These are phyloP conservation scores for Fopius arisanus DNA, from an alignment of 1,140 invertebrate genomes.

Conservation along the genomic window DNA sequence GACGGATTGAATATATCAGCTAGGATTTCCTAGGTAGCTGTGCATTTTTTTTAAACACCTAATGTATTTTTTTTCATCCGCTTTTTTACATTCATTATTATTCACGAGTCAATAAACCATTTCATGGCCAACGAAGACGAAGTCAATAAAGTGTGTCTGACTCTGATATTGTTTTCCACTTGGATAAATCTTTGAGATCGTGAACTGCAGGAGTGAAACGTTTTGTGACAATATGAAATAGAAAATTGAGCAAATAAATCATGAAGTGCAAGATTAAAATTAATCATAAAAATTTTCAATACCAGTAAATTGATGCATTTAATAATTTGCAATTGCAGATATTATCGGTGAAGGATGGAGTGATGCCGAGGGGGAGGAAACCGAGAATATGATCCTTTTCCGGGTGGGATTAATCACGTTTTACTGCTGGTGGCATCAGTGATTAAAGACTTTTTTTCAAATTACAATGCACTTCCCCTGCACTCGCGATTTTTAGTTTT, in stretches of 20 bases:
- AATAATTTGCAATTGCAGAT: neutral
- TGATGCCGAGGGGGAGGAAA: neutral
- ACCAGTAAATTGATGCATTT: neutral
- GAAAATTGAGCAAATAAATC: neutral
- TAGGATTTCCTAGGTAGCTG: neutral
- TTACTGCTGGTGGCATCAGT: neutral
- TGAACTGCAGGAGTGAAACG: neutral
- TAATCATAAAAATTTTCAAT: neutral
- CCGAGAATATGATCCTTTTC: neutral
- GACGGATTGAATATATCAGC: neutral
- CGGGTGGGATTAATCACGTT: slow-evolving; percentile 4
- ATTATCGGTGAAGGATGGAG: neutral
- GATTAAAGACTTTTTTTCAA: neutral
- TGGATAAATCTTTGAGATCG: neutral
- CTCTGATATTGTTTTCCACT: neutral
- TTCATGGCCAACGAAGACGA: neutral
- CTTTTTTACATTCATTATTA: neutral
- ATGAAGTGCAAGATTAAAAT: neutral
- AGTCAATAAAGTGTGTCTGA: neutral
- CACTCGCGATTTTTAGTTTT: neutral
- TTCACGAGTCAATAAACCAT: slow-evolving; percentile 3
- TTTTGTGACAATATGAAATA: neutral
- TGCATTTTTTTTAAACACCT: neutral
- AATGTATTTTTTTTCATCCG: neutral
- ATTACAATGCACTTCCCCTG: neutral